A percentile compares a stretch with the other conserved stretches of the same genome.
phyloP scores from a whole-genome alignment of 1,140 invertebrate genomes.

The Plutomurus gul region DNA sequence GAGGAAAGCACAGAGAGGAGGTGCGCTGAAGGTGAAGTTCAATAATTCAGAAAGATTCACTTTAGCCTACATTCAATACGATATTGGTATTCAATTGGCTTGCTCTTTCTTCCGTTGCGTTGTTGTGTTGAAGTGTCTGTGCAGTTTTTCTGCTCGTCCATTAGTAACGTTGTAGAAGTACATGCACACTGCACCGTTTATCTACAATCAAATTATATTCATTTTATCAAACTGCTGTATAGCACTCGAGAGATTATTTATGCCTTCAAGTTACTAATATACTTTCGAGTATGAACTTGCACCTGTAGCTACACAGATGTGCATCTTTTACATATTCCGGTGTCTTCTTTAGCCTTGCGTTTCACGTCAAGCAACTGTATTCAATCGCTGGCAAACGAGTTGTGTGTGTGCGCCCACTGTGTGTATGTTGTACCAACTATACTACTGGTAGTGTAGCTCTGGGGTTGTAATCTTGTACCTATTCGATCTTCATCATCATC shows the following conservation, averaged over 20 bases:
- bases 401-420: background rate
- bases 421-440: no score
- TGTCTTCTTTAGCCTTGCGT: background rate
- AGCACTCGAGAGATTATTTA: background rate
- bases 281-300: background rate
- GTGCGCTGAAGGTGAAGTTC: conserved; percentile 19
- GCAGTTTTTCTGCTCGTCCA: no score
- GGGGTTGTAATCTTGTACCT: background rate
- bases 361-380: conserved; percentile 1
- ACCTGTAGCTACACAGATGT: background rate
- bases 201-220: no score
- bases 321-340: background rate
- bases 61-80: conserved; percentile 27
- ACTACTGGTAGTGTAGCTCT: no score
- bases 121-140: conserved; percentile 5
- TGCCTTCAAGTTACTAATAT: background rate
- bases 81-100: no score
- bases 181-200: no score
- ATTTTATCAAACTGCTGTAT: no score
- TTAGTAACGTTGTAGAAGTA: no score
- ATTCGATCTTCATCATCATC: conserved; percentile 1
- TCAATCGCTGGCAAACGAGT: conserved; percentile 14
- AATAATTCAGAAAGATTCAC: background rate
- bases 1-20: background rate
- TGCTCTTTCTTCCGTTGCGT: background rate